Conservation (phyloP, 2,113 vertebrate genomes). For the Corvus hawaiiensis region DNA sequence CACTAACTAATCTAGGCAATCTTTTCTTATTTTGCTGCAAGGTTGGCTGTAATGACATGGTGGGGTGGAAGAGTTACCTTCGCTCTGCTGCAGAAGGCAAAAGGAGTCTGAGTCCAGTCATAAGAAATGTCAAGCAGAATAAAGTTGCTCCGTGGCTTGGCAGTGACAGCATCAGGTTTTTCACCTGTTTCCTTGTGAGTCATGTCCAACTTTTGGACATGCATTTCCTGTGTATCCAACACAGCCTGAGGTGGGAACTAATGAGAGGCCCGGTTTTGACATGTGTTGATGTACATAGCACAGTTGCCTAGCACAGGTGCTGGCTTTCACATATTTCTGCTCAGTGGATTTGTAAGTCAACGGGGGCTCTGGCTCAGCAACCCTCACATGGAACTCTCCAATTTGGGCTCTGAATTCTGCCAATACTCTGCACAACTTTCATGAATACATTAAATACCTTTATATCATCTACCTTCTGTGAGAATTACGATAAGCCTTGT, state of each 20-base stretch:
- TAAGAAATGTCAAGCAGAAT: not conserved
- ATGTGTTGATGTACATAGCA: not conserved
- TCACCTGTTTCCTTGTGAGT: conserved; percentile 1
- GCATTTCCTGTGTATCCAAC: not conserved
- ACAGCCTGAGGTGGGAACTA: conserved; percentile 9
- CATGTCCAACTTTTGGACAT: not conserved
- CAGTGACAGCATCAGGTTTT: not conserved
- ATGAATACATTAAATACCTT: conserved; percentile 53
- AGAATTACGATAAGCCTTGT: conserved; percentile 29
- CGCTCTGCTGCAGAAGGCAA: not conserved
- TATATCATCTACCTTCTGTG: conserved; percentile 32
- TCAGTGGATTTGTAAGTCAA: not conserved
- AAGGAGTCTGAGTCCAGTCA: not conserved
- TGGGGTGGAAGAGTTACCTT: not conserved
- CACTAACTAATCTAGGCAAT: not conserved
- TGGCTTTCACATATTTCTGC: not conserved
- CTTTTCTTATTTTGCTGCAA: not conserved
- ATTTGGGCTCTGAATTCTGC: conserved; percentile 9
- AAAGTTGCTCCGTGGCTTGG: not conserved
- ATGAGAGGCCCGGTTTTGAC: not conserved
- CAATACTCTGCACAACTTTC: not conserved
- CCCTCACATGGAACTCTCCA: not conserved
- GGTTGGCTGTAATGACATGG: not conserved
- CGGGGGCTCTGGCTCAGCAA: not conserved
- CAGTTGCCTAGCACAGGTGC: conserved; percentile 12